Conservation (phyloP, 2,888 invertebrate genomes). For the Diplazon laetatorius region DNA sequence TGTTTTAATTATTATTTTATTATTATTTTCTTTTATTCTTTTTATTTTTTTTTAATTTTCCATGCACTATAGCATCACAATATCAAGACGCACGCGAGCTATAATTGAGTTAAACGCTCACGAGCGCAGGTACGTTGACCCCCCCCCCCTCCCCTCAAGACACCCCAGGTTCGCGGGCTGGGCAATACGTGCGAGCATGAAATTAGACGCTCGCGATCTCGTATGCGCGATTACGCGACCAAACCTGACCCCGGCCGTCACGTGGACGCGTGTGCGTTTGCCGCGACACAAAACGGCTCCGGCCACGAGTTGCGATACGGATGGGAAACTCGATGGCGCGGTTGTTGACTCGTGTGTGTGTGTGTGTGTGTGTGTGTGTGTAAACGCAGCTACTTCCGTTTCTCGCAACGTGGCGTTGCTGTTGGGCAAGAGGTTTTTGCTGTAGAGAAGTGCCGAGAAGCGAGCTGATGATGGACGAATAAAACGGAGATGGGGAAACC, state of each 20-base stretch:
- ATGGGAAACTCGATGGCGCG: not conserved
- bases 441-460: constrained; percentile 45
- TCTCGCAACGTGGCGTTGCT: constrained; percentile 25
- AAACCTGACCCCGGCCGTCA: constrained; percentile 54
- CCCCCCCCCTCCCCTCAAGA: no score
- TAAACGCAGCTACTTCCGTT: constrained; percentile 31
- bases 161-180: constrained; percentile 14
- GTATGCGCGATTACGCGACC: constrained; percentile 72
- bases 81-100: constrained; percentile 52
- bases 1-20: constrained; percentile 24
- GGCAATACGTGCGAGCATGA: constrained; percentile 69
- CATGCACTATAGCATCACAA: constrained; percentile 40
- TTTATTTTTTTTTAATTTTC: constrained; percentile 12
- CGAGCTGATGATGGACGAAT: constrained; percentile 37
- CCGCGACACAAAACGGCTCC: constrained; percentile 10
- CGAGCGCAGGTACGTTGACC: constrained; percentile 58
- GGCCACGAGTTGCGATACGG: constrained; percentile 14
- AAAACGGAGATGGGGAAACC: constrained; percentile 29
- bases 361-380: not conserved
- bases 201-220: constrained; percentile 76
- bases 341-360: not conserved
- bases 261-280: no score
- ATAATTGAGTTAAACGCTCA: constrained; percentile 62
- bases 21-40: constrained; percentile 21
- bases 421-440: constrained; percentile 50